A percentile compares a stretch with the other conserved stretches of the same genome.
phyloP scores from a whole-genome alignment of 2,888 invertebrate species.

The Andrena trimmerana region DNA sequence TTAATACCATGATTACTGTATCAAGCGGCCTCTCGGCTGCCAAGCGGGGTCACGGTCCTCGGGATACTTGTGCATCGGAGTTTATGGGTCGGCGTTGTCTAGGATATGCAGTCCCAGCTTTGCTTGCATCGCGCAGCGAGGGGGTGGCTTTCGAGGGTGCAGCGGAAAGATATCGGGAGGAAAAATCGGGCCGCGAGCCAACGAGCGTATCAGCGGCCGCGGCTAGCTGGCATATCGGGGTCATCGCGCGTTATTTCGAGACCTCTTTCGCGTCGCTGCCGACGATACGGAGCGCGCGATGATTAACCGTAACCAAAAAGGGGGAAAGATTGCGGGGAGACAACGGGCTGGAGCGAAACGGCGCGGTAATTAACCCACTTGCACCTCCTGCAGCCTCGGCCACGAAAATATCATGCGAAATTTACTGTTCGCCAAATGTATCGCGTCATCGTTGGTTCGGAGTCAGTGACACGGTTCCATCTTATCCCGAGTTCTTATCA shows the following conservation, averaged over 20 bases:
- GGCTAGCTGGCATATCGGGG: slow-evolving; percentile 62
- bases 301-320: slow-evolving; percentile 42
- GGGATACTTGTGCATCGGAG: neutral
- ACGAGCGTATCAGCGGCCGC: slow-evolving; percentile 54
- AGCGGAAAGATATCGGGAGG: slow-evolving; percentile 62
- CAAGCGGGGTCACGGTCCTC: too few relatives aligned
- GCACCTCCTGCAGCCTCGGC: slow-evolving; percentile 3
- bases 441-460: too few relatives aligned
- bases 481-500: too few relatives aligned
- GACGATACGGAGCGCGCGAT: slow-evolving; percentile 31
- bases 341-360: neutral
- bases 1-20: too few relatives aligned
- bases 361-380: slow-evolving; percentile 8
- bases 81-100: neutral
- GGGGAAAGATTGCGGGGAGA: neutral
- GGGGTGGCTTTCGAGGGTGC: slow-evolving; percentile 46
- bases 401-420: neutral
- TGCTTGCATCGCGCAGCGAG: slow-evolving; percentile 20
- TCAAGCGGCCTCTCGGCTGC: too few relatives aligned
- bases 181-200: slow-evolving; percentile 71
- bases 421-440: neutral
- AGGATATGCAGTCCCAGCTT: neutral
- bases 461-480: too few relatives aligned
- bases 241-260: slow-evolving; percentile 72
- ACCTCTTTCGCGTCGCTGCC: slow-evolving; percentile 56